Evolutionary conservation across 2,113 vertebrate species (phyloP).

Genomic region (Trematocara variabile): DNA sequence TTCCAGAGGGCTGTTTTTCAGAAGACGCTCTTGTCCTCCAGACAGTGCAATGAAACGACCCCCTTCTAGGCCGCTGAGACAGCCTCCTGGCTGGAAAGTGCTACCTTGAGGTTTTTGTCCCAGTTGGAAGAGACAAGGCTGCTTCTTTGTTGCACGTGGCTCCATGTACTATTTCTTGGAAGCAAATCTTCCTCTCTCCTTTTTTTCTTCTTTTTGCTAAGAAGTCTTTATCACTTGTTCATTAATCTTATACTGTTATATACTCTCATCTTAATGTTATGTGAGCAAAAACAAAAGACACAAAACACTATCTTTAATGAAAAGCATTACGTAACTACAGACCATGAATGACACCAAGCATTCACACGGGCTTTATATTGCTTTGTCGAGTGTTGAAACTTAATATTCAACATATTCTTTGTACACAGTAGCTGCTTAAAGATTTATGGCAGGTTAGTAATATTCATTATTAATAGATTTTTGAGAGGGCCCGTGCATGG

Average conservation of each 20-base stretch:
- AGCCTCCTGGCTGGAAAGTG: neutral
- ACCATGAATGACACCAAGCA: slow-evolving; percentile 53
- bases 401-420: slow-evolving; percentile 66
- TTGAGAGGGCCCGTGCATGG: slow-evolving; percentile 52
- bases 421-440: slow-evolving; percentile 69
- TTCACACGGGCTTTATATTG: slow-evolving; percentile 50
- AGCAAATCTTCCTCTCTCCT: neutral
- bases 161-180: neutral
- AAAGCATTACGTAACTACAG: slow-evolving; percentile 38
- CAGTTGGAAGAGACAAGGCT: neutral
- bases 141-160: neutral
- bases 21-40: neutral
- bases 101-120: neutral
- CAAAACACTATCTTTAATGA: neutral
- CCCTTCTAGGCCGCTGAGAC: neutral
- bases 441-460: slow-evolving; percentile 76
- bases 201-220: neutral
- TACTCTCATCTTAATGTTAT: neutral
- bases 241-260: neutral
- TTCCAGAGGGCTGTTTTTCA: slow-evolving; percentile 25
- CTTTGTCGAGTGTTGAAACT: slow-evolving; percentile 61
- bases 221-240: neutral
- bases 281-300: neutral
- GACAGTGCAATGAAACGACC: neutral
- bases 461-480: slow-evolving; percentile 75